Percentiles rank a stretch among this genome's conserved stretches.
Conservation (phyloP, 2,888 invertebrate genomes). For the Apodemia duryi region DNA sequence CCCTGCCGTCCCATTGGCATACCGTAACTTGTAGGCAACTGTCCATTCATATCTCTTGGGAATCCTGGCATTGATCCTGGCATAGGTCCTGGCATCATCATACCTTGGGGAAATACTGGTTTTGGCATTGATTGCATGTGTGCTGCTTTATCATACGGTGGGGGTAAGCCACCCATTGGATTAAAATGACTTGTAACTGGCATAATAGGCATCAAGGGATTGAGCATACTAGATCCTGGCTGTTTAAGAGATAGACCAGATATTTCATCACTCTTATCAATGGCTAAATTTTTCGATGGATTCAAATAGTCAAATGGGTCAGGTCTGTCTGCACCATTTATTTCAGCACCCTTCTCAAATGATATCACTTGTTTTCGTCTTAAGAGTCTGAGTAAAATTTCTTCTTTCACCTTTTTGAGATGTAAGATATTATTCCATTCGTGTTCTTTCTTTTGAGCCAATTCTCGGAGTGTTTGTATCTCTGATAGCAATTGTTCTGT, state of each 20-base stretch:
- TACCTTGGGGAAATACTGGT: constrained; percentile 61
- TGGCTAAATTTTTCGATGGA: constrained; percentile 64
- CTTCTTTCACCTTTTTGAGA: constrained; percentile 91
- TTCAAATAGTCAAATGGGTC: constrained; percentile 69
- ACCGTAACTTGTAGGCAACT: constrained; percentile 73
- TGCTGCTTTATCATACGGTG: constrained; percentile 67
- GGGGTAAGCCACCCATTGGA: constrained; percentile 63
- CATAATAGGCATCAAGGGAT: constrained; percentile 60
- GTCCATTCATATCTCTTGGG: constrained; percentile 77
- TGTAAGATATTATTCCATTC: constrained; percentile 92
- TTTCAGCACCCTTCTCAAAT: constrained; percentile 61
- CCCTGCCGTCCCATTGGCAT: constrained; percentile 84
- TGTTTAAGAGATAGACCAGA: constrained; percentile 66
- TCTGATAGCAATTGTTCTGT: constrained; percentile 83
- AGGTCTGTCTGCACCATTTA: constrained; percentile 56
- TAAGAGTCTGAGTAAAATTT: constrained; percentile 85
- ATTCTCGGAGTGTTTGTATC: constrained; percentile 84
- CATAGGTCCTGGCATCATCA: constrained; percentile 52
- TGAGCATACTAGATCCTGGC: constrained; percentile 49
- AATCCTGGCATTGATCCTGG: constrained; percentile 55
- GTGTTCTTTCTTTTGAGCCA: constrained; percentile 89
- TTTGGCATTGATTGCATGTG: constrained; percentile 67
- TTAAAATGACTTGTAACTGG: constrained; percentile 62
- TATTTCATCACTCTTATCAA: constrained; percentile 72
- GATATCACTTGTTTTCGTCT: constrained; percentile 83